Base-by-base conservation (phyloP, 1,140 invertebrate species). In the Dendrolimus punctatus region DNA sequence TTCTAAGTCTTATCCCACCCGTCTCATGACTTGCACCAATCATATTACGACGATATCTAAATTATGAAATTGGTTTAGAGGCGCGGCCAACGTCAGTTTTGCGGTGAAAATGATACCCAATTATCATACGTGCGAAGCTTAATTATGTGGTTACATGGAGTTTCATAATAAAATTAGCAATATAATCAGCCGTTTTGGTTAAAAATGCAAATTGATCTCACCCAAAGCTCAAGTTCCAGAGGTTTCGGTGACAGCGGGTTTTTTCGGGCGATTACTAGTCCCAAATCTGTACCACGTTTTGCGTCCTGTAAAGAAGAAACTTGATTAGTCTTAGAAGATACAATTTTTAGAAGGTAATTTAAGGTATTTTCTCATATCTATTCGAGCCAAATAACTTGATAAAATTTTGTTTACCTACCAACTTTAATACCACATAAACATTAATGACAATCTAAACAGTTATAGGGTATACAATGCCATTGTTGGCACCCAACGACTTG, bases 201-300 rank as follows among this genome's bases (percentile, higher is more conserved):
- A 4, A 39, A 49, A 49, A 40, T 10, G 39, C n/a, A 60, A 71
- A 79, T 68, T 57, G 60, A 69, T 61, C 87, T 81, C 87, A 93
- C 92, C 91, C 92, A 92, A 62, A 96, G 83, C 87, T 96, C 95
- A 68, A 96, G 89, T 73, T 93, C 91, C 51, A 95, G 92, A 45
- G 93, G 91, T 70, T 94, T 94, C 53, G 91, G 90, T 62, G 91
- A 92, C 68, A 92, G 87, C 10, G 92, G 91, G 87, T 95, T 95
- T 62, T 95, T 94, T 70, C 91, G 89, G 2, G 92, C 94, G 43
- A 94, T 90, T 52, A 96, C 89, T 66, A 93, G 94, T 72, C 95
- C 94, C 55, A 96, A 85, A 80, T 95, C 94, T 9, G 91, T 93
- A 40, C 94, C 94, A 43, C 93, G 90, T 76, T 93, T 92, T 10